Base-by-base conservation (phyloP, 2,113 vertebrate genomes). In the Dasyornis broadbenti region DNA sequence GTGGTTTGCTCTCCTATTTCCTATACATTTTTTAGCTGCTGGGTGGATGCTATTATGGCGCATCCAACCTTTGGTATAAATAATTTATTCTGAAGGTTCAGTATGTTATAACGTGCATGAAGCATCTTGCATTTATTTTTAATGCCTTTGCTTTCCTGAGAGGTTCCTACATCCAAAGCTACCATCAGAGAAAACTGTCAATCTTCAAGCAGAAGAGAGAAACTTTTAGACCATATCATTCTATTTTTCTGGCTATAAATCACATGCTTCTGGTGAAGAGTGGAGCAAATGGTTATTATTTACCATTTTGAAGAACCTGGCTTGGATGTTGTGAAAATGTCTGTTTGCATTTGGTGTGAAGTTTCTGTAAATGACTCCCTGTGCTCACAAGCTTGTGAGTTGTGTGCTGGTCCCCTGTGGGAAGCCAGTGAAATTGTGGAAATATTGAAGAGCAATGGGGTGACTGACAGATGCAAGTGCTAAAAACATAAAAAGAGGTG, bases 61-160 rank as follows among this genome's bases (percentile, higher is more conserved):
- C 65, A 87, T 89, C 59, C 60, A 94, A 70, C 89, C 87, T 91
- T 94, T 69, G 28, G 28, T 75, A 94, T 96, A 95, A 95, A 97
- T 95, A 78, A 93, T 95, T 94, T 92, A 97, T 92, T 95, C 86
- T 56, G 50, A 95, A 93, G 60, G 86, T 89, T 96, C 95, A 79
- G 76, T 90, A 42, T 73, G 63, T 93, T 96, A 68, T 88, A 95
- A 91, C 33, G 15, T 81, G 39, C 45, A 54, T 81, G 87, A 79
- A 66, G 86, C 54, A 82, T 85, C 87, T 52, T 49, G 77, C 77
- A 95, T 96, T 94, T 96, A 97, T 97, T 97, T 97, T 91, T 95
- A 95, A 93, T 96, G 69, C 42, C 76, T 89, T 82, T 86, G 40
- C 68, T 92, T 91, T 94, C 47, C 86, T 90, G 63, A 96, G 86